These are phyloP conservation scores for Oncorhynchus tshawytscha DNA, from an alignment of 2,113 vertebrate species.

Conservation along the genomic window DNA sequence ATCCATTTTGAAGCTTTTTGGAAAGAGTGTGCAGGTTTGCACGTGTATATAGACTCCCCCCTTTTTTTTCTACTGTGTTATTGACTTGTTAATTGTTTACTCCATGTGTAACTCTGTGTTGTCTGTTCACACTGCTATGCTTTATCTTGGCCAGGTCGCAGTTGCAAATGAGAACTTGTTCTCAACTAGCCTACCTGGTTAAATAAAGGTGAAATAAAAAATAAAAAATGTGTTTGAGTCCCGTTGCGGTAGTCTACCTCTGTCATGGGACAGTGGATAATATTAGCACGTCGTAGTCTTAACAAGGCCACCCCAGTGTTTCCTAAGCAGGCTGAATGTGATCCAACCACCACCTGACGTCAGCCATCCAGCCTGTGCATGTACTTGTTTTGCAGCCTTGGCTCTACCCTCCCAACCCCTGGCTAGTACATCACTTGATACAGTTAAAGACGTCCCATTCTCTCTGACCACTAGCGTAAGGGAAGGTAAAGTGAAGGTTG, in stretches of 20 bases:
- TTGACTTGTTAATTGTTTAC: too few species aligned
- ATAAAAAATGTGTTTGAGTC: not conserved
- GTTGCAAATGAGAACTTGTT: too few species aligned
- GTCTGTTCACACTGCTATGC: too few species aligned
- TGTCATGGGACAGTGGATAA: not conserved
- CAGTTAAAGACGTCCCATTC: not conserved
- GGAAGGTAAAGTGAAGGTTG: not conserved
- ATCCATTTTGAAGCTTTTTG: too few species aligned
- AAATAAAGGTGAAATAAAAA: too few species aligned
- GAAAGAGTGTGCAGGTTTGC: conserved; percentile 15
- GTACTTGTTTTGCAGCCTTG: not conserved
- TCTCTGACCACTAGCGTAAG: not conserved
- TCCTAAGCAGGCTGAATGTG: not conserved
- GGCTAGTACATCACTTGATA: not conserved
- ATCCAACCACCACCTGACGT: not conserved
- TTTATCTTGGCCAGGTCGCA: too few species aligned
- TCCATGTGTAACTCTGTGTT: too few species aligned
- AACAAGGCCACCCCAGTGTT: not conserved
- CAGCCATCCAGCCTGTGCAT: not conserved
- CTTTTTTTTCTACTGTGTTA: too few species aligned
- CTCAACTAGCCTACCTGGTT: too few species aligned
- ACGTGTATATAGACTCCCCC: too few species aligned
- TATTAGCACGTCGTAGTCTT: not conserved
- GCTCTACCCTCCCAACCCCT: not conserved
- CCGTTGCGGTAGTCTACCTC: not conserved